Evolutionary conservation across 1,140 invertebrate genomes (phyloP).

Genomic region (Drosophila repletoides): DNA sequence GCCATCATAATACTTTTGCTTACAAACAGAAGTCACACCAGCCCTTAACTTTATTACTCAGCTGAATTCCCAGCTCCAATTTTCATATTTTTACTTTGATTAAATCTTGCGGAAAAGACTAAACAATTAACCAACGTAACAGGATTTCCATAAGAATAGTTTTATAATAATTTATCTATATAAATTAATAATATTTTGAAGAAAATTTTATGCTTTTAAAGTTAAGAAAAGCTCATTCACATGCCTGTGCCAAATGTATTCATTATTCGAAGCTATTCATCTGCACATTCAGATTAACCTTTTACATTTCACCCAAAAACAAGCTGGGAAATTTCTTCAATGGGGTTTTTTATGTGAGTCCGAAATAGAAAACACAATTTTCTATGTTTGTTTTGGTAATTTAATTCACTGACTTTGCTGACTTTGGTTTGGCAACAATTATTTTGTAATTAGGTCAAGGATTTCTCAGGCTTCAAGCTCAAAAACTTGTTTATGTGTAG

Average conservation of each 20-base stretch:
- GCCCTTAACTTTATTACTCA: not conserved
- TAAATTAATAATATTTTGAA: no score
- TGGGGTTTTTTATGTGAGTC: conserved; percentile 16
- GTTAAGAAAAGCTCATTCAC: no score
- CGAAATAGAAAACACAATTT: conserved; percentile 31
- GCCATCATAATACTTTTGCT: not conserved
- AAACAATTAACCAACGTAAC: no score
- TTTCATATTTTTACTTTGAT: no score
- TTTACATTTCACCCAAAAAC: conserved; percentile 27
- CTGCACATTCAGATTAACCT: conserved; percentile 22
- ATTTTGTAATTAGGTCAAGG: conserved; percentile 79
- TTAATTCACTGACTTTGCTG: conserved; percentile 57
- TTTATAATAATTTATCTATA: no score
- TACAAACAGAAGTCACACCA: conserved; percentile 6
- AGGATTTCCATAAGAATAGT: no score
- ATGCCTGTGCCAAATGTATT: no score
- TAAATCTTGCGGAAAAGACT: no score
- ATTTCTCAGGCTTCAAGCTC: conserved; percentile 57
- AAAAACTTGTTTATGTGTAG: conserved; percentile 23
- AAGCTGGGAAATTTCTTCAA: conserved; percentile 7
- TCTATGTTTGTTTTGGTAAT: conserved; percentile 78
- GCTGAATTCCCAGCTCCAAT: no score
- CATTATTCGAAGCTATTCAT: conserved; percentile 4
- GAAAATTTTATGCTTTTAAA: no score
- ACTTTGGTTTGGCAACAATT: conserved; percentile 64